Evolutionary conservation across 1,140 invertebrate species (phyloP), one percentile per base, ranked within the genome.

Genomic region (Diprion similis): DNA sequence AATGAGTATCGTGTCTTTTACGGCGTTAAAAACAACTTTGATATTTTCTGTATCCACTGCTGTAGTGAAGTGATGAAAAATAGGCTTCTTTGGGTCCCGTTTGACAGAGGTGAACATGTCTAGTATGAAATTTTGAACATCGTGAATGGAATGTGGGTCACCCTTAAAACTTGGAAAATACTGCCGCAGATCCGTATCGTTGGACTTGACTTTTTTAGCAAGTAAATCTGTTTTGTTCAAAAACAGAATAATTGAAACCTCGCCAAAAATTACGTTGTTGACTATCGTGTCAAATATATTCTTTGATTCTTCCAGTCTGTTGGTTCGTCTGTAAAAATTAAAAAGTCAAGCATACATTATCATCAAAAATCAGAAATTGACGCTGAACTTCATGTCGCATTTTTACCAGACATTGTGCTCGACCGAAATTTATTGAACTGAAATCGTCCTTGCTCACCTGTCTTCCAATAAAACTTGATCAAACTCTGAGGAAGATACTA

Each of bases 61-160:
- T 65, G 95, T 97, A 6, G 97, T 98, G 85, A 96, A 98, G 89
- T 98, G 97, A 86, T 97, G 95, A 89, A 97, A 98, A n/a, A 98
- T 90, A 13, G 93, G 91, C 81, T 90, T 90, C 65, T 90, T 90
- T 59, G 89, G 90, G 82, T 93, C 92, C 48, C 91, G 85, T 68
- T 92, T 91, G 45, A 93, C 92, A 66, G 90, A 91, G 74, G 95
- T 92, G 88, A 97, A 97, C 89, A 96, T 92, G 78, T 93, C 90
- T 46, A 97, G 85, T 72, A 97, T 92, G 83, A 95, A 97, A 76
- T 89, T 89, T 86, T 97, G 95, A 4, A 98, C 96, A 80, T 95
- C 92, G 68, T 91, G 87, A 45, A 97, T 85, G 48, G 92, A 92
- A 80, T 93, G 91, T 1, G 95, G 92, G 85, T 97, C 93, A 19